These are phyloP conservation scores for Pachyuromys duprasi DNA, from an alignment of 2,797 vertebrate genomes.

Conservation along the genomic window DNA sequence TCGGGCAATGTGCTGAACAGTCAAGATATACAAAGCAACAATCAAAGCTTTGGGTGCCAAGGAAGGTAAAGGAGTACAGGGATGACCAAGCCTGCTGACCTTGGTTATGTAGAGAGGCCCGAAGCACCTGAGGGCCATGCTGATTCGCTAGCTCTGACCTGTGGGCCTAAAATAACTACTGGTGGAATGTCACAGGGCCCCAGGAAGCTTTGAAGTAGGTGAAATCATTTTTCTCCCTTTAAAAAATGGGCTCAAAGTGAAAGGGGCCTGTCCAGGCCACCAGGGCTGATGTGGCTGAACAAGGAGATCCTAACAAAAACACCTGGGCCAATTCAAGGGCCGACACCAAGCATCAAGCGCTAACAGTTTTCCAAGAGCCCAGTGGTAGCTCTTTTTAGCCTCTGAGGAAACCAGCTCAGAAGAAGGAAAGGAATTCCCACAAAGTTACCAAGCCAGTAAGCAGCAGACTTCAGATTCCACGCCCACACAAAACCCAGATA, in stretches of 20 bases:
- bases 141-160: background rate
- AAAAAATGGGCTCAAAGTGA: background rate
- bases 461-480: background rate
- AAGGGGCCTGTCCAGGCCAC: conserved; percentile 21
- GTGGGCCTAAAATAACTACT: background rate
- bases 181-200: background rate
- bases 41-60: conserved; percentile 36
- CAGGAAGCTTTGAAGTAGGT: background rate
- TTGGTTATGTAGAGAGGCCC: background rate
- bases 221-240: background rate
- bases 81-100: background rate
- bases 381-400: background rate
- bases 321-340: background rate
- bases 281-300: background rate
- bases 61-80: conserved; percentile 13
- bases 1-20: conserved; percentile 1
- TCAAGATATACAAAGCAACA: conserved; percentile 12
- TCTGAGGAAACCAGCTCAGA: conserved; percentile 20
- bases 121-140: background rate
- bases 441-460: background rate
- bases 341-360: background rate
- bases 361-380: background rate
- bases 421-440: background rate
- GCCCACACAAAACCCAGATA: background rate
- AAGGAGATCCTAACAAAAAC: background rate